Evolutionary conservation across 2,888 invertebrate species (phyloP).

Genomic region (Macrophya annulata): DNA sequence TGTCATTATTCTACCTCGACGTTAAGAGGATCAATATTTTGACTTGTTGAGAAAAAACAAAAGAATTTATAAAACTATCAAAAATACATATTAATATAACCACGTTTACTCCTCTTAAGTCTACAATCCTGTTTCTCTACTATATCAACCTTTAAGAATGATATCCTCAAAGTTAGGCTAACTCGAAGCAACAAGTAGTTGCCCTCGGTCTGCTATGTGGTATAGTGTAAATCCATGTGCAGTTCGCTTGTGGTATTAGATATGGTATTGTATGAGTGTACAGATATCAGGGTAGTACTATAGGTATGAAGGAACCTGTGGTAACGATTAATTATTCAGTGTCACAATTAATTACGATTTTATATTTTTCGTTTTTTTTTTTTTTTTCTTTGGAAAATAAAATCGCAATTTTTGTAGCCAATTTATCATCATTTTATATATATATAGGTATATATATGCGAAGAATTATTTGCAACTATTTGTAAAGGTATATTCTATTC

Average conservation of each 20-base stretch:
- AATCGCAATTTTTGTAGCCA: not conserved
- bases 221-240: not conserved
- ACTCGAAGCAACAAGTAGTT: conserved; percentile 46
- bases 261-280: not conserved
- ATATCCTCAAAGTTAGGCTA: not conserved
- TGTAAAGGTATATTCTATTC: not conserved
- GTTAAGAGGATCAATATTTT: conserved; percentile 36
- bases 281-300: not conserved
- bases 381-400: not conserved
- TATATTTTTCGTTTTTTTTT: not conserved
- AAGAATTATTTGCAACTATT: not conserved
- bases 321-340: not conserved
- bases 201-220: not conserved
- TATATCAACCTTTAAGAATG: not conserved
- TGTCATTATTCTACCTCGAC: not conserved
- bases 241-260: not conserved
- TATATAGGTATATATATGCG: not conserved
- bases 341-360: not conserved
- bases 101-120: not conserved
- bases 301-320: not conserved
- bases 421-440: too few relatives aligned
- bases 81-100: not conserved
- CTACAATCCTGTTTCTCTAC: not conserved
- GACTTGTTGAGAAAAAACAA: not conserved
- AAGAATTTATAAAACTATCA: not conserved